These are phyloP conservation scores for Himalopsyche japonica DNA, from an alignment of 2,888 invertebrate species.

Conservation along the genomic window DNA sequence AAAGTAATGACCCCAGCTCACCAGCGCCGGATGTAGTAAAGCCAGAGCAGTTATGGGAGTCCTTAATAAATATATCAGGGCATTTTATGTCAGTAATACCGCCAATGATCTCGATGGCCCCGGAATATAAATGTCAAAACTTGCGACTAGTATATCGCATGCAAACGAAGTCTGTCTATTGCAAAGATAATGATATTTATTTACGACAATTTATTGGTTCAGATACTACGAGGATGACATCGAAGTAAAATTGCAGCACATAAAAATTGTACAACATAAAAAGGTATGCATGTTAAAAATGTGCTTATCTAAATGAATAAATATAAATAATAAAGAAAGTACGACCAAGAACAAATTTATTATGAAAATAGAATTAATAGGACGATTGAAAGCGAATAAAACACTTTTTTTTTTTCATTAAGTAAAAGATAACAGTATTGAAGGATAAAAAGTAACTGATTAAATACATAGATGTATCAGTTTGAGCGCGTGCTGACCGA, in stretches of 20 bases:
- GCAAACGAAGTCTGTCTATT: not conserved
- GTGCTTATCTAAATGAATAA: no score
- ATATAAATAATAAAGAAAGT: no score
- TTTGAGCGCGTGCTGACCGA: no score
- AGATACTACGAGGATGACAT: not conserved
- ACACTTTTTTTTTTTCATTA: no score
- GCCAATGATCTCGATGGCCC: conserved; percentile 10
- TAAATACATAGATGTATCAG: no score
- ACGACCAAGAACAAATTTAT: no score
- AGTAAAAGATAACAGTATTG: no score
- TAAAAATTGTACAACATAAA: no score
- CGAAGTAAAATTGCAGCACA: not conserved
- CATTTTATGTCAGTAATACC: conserved; percentile 18
- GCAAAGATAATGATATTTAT: not conserved
- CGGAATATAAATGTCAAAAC: conserved; percentile 11
- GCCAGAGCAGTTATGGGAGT: conserved; percentile 16
- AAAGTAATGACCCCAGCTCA: conserved; percentile 10
- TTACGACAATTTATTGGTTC: not conserved
- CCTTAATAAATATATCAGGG: conserved; percentile 29
- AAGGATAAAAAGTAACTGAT: no score
- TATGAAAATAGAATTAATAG: no score
- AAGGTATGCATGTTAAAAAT: no score
- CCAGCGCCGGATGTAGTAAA: conserved; percentile 16
- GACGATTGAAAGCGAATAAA: no score
- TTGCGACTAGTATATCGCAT: not conserved